Evolutionary conservation across 92 coral and sea anemone species (phyloP).

Genomic region (Porites cylindrica): DNA sequence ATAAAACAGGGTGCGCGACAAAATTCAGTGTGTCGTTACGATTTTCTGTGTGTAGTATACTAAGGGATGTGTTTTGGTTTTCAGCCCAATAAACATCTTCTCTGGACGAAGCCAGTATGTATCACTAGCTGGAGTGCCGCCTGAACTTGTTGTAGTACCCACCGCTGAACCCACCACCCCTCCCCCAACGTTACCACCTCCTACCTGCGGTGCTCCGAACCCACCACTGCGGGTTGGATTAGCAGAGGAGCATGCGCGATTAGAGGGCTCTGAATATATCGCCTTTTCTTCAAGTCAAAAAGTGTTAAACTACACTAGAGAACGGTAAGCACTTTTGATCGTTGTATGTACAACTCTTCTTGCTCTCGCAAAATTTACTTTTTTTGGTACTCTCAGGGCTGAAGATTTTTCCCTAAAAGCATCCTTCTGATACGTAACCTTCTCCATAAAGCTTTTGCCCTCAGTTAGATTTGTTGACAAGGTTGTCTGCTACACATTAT

Average conservation of each 20-base stretch:
- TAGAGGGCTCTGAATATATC: slow-evolving; percentile 69
- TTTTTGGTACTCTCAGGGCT: too few species aligned
- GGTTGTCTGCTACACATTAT: too few species aligned
- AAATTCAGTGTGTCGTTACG: background rate
- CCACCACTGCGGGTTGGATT: slow-evolving; percentile 58
- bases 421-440: too few species aligned
- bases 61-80: background rate
- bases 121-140: slow-evolving; percentile 94
- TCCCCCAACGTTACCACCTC: slow-evolving; percentile 90
- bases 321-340: slow-evolving; percentile 58
- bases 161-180: slow-evolving; percentile 89
- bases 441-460: too few species aligned
- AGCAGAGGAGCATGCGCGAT: slow-evolving; percentile 59
- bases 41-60: background rate
- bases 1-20: background rate
- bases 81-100: slow-evolving; percentile 63
- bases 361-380: too few species aligned
- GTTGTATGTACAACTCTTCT: background rate
- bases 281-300: slow-evolving; percentile 62
- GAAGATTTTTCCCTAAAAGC: too few species aligned
- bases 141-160: slow-evolving; percentile 69
- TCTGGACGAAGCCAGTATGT: slow-evolving; percentile 84
- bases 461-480: too few species aligned
- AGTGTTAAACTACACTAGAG: slow-evolving; percentile 65
- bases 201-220: slow-evolving; percentile 77